Percentiles rank a stretch among this genome's conserved stretches.
Evolutionary conservation across 1,140 invertebrate species (phyloP).

Genomic region (Tetramorium alpestre): DNA sequence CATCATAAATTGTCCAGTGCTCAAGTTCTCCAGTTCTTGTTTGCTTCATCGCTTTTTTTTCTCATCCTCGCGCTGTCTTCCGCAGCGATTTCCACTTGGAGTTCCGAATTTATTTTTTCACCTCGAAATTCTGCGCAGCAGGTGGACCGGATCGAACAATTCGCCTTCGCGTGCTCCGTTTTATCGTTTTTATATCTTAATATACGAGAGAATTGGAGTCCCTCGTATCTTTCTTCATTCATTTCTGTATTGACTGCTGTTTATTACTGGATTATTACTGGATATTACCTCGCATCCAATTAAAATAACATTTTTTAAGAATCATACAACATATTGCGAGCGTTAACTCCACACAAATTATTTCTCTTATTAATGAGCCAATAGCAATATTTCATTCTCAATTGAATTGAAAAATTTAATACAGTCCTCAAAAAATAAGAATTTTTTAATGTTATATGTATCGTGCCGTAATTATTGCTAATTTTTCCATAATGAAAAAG

Average conservation of each 20-base stretch:
- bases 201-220: not conserved
- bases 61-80: constrained; percentile 19
- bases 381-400: not conserved
- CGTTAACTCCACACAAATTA: not conserved
- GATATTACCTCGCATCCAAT: not conserved
- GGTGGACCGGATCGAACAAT: not conserved
- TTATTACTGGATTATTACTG: too few relatives aligned
- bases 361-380: not conserved
- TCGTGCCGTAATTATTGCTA: not conserved
- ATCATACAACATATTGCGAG: not conserved
- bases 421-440: too few relatives aligned
- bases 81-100: not conserved
- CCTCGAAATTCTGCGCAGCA: not conserved
- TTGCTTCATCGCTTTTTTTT: constrained; percentile 11
- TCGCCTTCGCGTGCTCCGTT: not conserved
- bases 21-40: constrained; percentile 50
- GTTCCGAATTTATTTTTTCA: not conserved
- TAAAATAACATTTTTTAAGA: not conserved
- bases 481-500: not conserved
- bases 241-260: not conserved
- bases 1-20: constrained; percentile 60
- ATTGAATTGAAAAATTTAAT: not conserved
- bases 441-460: too few relatives aligned
- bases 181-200: not conserved
- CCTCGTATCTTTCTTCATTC: not conserved